Base-by-base conservation (phyloP, 2,797 vertebrate species). In the Lagorchestes hirsutus region DNA sequence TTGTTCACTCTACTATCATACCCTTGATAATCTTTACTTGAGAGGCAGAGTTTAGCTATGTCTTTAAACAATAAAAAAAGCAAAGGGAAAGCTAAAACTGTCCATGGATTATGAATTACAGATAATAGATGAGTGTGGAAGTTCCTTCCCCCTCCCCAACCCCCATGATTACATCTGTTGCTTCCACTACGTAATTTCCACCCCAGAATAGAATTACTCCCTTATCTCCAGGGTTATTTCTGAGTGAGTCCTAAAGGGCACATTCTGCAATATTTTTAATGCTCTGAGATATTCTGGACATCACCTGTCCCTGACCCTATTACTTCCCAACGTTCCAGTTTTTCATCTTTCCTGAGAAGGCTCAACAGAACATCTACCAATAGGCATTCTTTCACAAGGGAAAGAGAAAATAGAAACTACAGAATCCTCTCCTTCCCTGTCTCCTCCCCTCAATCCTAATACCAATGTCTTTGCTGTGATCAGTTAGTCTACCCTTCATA, bases 401-500 rank as follows among this genome's bases (percentile, higher is more conserved):
- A 93, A 40, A 93, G 28, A 93, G 34, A 93, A 46, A 58, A 29
- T 91, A 97, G 55, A 67, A 9, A 82, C 67, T 82, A 8, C 18
- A 46, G n/a, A 46, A 82, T 27, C 18, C 0, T 82, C 22, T 46
- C n/a, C 74, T 82, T 82, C 12, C 0, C 10, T 27, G 46, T 82
- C 9, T 27, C 74, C 40, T 82, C 74, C 40, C 40, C 14, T 11
- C 50, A 92, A 91, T 95, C 4, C 12, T 29, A 94, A 54, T 18
- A 54, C 10, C n/a, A 96, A 93, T 96, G 92, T 97, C 55, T 94
- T 94, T 96, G 55, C 24, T 95, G 56, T 29, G 96, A 92, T 97
- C 93, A 95, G 50, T 24, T 82, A 28, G 96, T 91, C 55, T 93
- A 97, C 87, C 94, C 5, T 96, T 95, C 87, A 95, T 74, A 93